A percentile compares a stretch with the other conserved stretches of the same genome.
Evolutionary conservation across 1,140 invertebrate genomes (phyloP).

Genomic region (Aphis gossypii): DNA sequence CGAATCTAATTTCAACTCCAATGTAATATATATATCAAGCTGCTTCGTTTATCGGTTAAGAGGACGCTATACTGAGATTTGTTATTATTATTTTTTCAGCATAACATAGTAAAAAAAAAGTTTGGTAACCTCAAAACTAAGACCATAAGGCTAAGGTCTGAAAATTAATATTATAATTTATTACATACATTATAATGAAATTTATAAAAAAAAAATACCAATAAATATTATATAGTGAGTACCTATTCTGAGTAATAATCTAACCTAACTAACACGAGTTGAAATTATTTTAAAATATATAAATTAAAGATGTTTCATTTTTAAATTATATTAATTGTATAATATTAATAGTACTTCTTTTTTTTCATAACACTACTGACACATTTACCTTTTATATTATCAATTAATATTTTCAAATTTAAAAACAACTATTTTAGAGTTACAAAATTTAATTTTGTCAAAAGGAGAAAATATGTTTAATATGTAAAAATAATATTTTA

Average conservation of each 20-base stretch:
- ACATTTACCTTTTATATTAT: neutral
- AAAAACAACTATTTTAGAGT: neutral
- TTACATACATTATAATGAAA: neutral
- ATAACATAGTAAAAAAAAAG: neutral
- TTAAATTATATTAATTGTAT: neutral
- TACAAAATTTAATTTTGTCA: neutral
- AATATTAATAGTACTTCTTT: neutral
- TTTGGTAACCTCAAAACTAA: neutral
- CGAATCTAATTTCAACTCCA: neutral
- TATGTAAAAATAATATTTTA: neutral
- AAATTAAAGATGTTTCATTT: neutral
- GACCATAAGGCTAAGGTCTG: neutral
- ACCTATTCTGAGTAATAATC: neutral
- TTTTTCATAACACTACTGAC: too few relatives aligned
- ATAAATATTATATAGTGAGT: neutral
- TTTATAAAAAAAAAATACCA: neutral
- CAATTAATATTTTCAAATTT: neutral
- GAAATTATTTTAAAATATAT: neutral
- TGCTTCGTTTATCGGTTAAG: neutral
- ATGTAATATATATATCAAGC: neutral
- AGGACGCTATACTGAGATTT: neutral
- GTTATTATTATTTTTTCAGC: neutral
- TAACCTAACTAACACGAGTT: neutral
- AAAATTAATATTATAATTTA: constrained; percentile 21
- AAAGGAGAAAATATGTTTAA: neutral